These are phyloP conservation scores for Pocillopora damicornis DNA, from an alignment of 64 coral and sea anemone genomes.

Conservation along the genomic window DNA sequence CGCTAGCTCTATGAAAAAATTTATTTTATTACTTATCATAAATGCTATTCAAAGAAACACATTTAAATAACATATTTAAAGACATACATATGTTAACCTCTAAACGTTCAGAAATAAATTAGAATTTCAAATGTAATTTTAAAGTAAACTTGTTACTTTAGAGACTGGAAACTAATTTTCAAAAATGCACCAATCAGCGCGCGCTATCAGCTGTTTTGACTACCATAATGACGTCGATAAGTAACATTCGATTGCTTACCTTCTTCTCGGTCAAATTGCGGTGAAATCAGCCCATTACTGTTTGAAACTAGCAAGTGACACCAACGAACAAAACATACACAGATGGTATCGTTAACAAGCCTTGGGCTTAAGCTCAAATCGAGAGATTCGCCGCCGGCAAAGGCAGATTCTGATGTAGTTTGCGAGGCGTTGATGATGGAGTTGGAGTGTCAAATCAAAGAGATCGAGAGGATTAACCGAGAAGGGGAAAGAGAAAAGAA, in stretches of 20 bases:
- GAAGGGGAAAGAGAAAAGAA: slow-evolving; percentile 66
- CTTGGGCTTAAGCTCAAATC: slow-evolving; percentile 42
- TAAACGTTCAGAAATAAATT: too few species aligned
- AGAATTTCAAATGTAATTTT: too few species aligned
- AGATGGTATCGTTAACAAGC: slow-evolving; percentile 38
- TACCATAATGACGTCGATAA: not conserved
- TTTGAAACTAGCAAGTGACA: not conserved
- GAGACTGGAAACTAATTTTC: slow-evolving; percentile 7
- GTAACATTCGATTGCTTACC: not conserved
- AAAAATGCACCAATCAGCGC: slow-evolving; percentile 14
- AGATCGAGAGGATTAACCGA: slow-evolving; percentile 39
- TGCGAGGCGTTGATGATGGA: slow-evolving; percentile 78
- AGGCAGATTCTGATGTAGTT: slow-evolving; percentile 55
- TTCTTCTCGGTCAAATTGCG: not conserved
- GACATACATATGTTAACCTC: too few species aligned
- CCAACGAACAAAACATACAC: not conserved
- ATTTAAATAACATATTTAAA: too few species aligned
- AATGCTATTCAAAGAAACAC: too few species aligned
- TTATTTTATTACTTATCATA: too few species aligned
- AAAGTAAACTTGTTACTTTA: not conserved
- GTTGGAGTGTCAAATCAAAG: slow-evolving; percentile 72
- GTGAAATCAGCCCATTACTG: not conserved
- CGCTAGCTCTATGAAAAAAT: too few species aligned
- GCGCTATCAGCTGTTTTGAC: slow-evolving; percentile 9
- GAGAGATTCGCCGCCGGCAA: slow-evolving; percentile 53